Conservation (phyloP, 2,797 vertebrate genomes). For the Borostomias antarcticus region DNA sequence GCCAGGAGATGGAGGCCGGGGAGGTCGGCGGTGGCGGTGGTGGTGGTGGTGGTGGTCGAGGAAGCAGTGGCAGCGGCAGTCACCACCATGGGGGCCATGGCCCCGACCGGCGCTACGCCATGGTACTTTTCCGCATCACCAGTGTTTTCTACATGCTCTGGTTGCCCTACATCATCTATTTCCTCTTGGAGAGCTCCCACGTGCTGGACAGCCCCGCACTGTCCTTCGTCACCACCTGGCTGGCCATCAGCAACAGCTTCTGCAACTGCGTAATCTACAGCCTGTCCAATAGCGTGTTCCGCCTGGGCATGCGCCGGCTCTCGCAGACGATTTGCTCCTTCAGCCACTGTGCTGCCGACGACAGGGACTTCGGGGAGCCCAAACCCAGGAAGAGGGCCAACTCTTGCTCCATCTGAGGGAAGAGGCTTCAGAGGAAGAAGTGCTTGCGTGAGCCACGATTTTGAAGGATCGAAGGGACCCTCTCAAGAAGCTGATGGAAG, state of each 20-base stretch:
- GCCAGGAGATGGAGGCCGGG: constrained; percentile 88
- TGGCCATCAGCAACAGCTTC: constrained; percentile 99
- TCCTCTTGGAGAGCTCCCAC: constrained; percentile 95
- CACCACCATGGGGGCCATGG: constrained; percentile 86
- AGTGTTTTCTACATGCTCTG: constrained; percentile 98
- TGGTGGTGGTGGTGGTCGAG: no score
- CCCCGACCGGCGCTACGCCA: constrained; percentile 93
- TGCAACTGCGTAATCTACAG: constrained; percentile 99
- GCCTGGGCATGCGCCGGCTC: constrained; percentile 92
- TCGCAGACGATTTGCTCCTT: constrained; percentile 93
- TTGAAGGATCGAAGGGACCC: constrained; percentile 28
- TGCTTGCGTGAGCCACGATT: constrained; percentile 15
- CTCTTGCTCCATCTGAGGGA: constrained; percentile 90
- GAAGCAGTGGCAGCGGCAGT: constrained; percentile 56
- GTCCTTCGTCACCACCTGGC: constrained; percentile 97
- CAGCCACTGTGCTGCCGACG: constrained; percentile 81
- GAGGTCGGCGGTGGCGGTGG: constrained; percentile 66
- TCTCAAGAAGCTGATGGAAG: constrained; percentile 42
- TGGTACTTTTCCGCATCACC: constrained; percentile 97
- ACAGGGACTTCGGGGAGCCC: constrained; percentile 86
- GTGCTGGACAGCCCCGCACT: constrained; percentile 90
- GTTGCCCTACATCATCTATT: constrained; percentile 98
- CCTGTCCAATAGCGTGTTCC: constrained; percentile 98
- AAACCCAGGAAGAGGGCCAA: constrained; percentile 93
- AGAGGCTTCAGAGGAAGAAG: constrained; percentile 18